Evolutionary conservation across 2,888 invertebrate species (phyloP), one percentile per base, ranked within the genome.

Genomic region (Leptopterna dolabrata): DNA sequence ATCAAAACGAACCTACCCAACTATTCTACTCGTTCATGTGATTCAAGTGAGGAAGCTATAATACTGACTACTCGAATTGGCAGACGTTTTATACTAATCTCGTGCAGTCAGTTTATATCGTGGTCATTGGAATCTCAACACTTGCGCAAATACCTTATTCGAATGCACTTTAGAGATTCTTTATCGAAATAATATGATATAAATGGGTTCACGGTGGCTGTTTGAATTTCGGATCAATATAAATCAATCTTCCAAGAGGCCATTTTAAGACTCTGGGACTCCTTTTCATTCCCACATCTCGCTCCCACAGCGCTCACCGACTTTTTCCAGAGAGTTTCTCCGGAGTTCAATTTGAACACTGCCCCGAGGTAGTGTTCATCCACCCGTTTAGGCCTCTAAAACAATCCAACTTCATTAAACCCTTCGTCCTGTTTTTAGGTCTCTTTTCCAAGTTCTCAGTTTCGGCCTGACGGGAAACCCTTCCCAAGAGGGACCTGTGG

Each of bases 391-490:
- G 36, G 41, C n/a, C 73, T 76, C 19, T 76, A 29, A n/a, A 76
- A 76, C 73, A 41, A 76, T 76, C 73, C 36, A 76, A 76, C 73
- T 76, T 76, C 73, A 76, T 76, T 76, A 76, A 71, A 76, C 7
- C n/a, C 14, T 11, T 36, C 36, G n/a, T 4, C 16, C 73, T 16
- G 41, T 76, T 76, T 14, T 36, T 36, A 63, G 16, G 63, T 24
- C 63, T 63, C 63, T 36, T 14, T 36, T 19, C 16, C 73, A 27
- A n/a, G 36, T 16, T 41, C 16, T 41, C 19, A 36, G n/a, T 41
- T 55, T 16, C 4, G 3, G 2, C n/a, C 55, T 2, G 19, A 55
- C 55, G 55, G n/a, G 11, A 55, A 55, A 55, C 55, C 55, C 70
- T 13, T 19, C 70, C 70, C 1, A 70, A 70, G 19, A 19, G 16